Base-by-base conservation (phyloP, 2,888 invertebrate genomes). In the Gordius sp. region DNA sequence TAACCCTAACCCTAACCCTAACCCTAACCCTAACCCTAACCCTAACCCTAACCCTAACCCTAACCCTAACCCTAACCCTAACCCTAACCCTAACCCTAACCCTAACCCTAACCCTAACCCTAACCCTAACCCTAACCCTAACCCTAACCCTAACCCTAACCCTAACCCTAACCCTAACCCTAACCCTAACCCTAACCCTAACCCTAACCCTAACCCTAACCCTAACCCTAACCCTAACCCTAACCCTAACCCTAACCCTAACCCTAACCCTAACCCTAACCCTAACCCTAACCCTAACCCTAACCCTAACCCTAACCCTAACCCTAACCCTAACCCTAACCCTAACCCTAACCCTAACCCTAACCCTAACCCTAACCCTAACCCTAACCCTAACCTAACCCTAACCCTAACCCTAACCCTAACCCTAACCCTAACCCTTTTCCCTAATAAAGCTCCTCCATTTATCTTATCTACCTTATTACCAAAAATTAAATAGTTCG, bases 231-330 rank as follows among this genome's bases (percentile, higher is more conserved):
- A 60, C 41, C 53, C 60, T 55, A 60, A 59, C 60, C 59, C 59
- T 60, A 59, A 59, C n/a, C 59, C 55, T 60, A 61, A 60, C 56
- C 60, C 60, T 28, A 61, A 60, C 58, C 59, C 60, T 47, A 59
- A 60, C 52, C 39, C 60, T 59, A 59, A 61, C 27, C 54, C 60
- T 59, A 59, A 61, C 54, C 56, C 60, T 59, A 59, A 61, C 57
- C 58, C 61, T 58, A 59, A 61, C 54, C 58, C 60, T 59, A 61
- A 61, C 59, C 60, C 60, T 47, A 59, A 60, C 52, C 58, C 60
- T 53, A 60, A 60, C 54, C 41, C 59, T 33, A 24, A 60, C 24
- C 26, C 59, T 58, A 39, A 59, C 58, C 57, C 59, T 58, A 58
- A 60, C 41, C 56, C 60, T 47, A 59, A 59, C 57, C 59, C 59